These are phyloP conservation scores for Petroica traversi DNA, from an alignment of 2,113 vertebrate species.

Conservation along the genomic window DNA sequence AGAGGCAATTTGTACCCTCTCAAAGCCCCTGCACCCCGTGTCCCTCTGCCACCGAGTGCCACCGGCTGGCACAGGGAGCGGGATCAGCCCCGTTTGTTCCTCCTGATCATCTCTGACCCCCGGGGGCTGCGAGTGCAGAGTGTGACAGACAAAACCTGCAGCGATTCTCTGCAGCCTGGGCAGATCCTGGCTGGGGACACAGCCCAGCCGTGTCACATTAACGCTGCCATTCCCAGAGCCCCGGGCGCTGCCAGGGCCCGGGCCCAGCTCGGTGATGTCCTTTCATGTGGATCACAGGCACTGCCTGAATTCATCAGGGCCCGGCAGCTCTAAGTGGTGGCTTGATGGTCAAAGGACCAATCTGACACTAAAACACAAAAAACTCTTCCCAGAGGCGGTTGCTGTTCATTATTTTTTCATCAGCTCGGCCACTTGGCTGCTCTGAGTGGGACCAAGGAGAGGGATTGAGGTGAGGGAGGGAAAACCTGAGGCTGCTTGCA, in stretches of 20 bases:
- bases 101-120: neutral
- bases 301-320: neutral
- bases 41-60: neutral
- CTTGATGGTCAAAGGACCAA: neutral
- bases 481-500: neutral
- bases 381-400: neutral
- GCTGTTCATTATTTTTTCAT: neutral
- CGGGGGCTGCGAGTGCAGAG: neutral
- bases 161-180: neutral
- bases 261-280: neutral
- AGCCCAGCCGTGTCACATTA: neutral
- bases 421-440: neutral
- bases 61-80: neutral
- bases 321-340: neutral
- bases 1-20: neutral
- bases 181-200: neutral
- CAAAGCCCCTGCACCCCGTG: fast-evolving
- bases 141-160: neutral
- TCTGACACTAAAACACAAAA: neutral
- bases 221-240: neutral
- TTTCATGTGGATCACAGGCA: neutral
- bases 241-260: neutral
- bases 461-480: neutral
- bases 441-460: neutral
- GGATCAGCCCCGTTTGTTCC: neutral